phyloP scores from a whole-genome alignment of 2,888 invertebrate species.

The Apocheima hispidaria region DNA sequence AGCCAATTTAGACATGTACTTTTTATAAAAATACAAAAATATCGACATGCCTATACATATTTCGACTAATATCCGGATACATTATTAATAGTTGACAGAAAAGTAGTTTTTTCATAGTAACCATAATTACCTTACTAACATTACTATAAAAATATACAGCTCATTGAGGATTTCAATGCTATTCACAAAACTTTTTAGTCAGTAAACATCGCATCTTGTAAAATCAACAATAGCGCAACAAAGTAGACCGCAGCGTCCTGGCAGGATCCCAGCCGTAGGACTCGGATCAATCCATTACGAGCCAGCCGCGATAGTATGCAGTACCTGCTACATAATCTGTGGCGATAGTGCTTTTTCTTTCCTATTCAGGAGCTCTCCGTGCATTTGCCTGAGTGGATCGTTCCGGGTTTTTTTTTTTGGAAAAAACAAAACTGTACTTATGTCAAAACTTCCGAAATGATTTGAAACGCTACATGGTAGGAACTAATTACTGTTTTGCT shows the following conservation, averaged over 20 bases:
- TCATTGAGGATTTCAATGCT: too few relatives aligned
- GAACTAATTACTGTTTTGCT: neutral
- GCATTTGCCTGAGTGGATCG: neutral
- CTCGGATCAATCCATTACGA: constrained; percentile 9
- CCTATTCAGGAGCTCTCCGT: neutral
- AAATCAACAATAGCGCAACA: too few relatives aligned
- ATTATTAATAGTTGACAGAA: too few relatives aligned
- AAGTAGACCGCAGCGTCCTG: neutral
- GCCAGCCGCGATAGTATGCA: neutral
- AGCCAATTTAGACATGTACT: too few relatives aligned
- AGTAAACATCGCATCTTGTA: too few relatives aligned
- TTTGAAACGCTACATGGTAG: neutral
- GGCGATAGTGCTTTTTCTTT: constrained; percentile 9
- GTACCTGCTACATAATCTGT: neutral
- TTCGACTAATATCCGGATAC: too few relatives aligned
- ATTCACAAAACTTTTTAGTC: too few relatives aligned
- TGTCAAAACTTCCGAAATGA: neutral
- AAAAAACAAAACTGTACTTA: neutral
- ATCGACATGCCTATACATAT: too few relatives aligned
- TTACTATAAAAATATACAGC: too few relatives aligned
- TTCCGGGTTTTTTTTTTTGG: neutral
- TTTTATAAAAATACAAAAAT: too few relatives aligned
- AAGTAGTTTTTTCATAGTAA: too few relatives aligned
- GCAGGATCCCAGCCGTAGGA: neutral
- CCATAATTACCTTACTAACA: too few relatives aligned